phyloP scores from a whole-genome alignment of 2,888 invertebrate species.

The Caenorhabditis virilis region DNA sequence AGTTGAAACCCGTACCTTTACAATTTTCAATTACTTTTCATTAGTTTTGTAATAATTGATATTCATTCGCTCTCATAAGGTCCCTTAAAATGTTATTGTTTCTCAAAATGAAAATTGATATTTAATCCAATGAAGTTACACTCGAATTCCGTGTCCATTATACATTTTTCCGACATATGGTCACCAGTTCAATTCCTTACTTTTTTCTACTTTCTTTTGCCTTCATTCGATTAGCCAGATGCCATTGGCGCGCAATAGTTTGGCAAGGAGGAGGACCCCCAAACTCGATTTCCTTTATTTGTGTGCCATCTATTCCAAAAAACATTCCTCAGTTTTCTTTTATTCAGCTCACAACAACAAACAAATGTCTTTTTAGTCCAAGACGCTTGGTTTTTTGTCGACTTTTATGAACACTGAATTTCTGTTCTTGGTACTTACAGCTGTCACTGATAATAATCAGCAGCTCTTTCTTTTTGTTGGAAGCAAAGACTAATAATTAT shows the following conservation, averaged over 20 bases:
- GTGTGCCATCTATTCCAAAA: neutral
- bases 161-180: neutral
- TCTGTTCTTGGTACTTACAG: too few relatives aligned
- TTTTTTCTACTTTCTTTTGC: neutral
- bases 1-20: too few relatives aligned
- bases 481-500: too few relatives aligned
- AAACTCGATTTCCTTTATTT: neutral
- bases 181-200: neutral
- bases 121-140: too few relatives aligned
- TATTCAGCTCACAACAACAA: neutral
- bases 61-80: neutral
- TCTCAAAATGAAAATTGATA: too few relatives aligned
- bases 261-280: neutral
- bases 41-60: neutral
- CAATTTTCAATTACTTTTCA: neutral
- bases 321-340: neutral
- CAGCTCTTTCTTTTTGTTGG: too few relatives aligned
- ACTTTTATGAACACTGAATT: neutral
- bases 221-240: conserved; percentile 37
- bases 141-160: neutral
- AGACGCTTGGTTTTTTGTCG: conserved; percentile 5
- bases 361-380: neutral
- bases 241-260: conserved; percentile 1
- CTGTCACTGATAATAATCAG: too few relatives aligned
- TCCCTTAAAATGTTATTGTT: neutral